Percentiles rank a stretch among this genome's conserved stretches.
phyloP scores from a whole-genome alignment of 2,797 vertebrate species.

The Sebastes matsubarae region DNA sequence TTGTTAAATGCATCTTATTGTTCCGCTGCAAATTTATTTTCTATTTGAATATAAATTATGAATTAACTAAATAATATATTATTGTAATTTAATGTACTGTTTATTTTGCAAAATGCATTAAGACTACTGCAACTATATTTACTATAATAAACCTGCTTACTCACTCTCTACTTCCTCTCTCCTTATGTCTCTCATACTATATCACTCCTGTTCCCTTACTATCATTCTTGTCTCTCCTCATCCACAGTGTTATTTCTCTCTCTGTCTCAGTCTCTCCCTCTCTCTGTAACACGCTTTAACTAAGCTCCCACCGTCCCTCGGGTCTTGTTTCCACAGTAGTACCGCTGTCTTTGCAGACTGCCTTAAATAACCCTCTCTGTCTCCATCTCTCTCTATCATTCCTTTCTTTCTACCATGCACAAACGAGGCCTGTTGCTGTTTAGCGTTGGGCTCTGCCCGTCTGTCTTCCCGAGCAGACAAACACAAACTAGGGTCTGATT shows the following conservation, averaged over 20 bases:
- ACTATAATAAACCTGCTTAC: background rate
- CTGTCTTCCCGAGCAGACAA: constrained; percentile 10
- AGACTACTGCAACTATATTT: too few species aligned
- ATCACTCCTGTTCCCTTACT: background rate
- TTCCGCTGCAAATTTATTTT: too few species aligned
- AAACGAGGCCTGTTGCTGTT: constrained; percentile 32
- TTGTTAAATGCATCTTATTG: too few species aligned
- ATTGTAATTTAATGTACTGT: too few species aligned
- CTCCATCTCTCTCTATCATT: background rate
- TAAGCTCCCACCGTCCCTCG: constrained; percentile 27
- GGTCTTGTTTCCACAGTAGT: constrained; percentile 39
- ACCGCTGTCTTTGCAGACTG: constrained; percentile 3
- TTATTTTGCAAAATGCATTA: too few species aligned
- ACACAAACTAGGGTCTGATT: constrained; percentile 25
- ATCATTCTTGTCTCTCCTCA: constrained; percentile 7
- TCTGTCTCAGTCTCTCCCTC: background rate
- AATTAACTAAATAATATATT: too few species aligned
- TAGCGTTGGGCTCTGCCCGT: background rate
- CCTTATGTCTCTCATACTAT: background rate
- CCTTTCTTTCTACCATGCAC: background rate
- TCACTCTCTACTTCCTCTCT: background rate
- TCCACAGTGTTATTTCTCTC: constrained; percentile 8
- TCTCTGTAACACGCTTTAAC: constrained; percentile 3
- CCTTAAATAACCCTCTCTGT: constrained; percentile 11
- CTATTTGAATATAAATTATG: too few species aligned